Base-by-base conservation (phyloP, 1,140 invertebrate species). In the Dysdera silvatica region DNA sequence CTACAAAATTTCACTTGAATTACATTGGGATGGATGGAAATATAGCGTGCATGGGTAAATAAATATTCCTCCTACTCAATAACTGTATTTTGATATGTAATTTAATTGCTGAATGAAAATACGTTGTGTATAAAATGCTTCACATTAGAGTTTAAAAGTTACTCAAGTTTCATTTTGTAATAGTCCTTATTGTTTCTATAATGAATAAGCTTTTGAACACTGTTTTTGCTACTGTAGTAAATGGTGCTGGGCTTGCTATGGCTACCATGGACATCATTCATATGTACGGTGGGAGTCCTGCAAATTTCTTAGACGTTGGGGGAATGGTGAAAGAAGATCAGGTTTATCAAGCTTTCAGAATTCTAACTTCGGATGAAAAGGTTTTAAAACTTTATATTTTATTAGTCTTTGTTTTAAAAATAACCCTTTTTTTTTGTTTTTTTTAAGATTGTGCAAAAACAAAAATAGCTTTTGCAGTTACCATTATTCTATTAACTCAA, bases 21-120 rank as follows among this genome's bases (percentile, higher is more conserved):
- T 99, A 98, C 76, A 95, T 99, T 72, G 89, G 89, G 65, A 89
- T 99, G 88, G 87, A 94, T 77, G 97, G 97, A 55, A 97, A 97
- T 76, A 99, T 99, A 75, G 97, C 93, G 51, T 91, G 89, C 74
- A 76, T 91, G 67, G 86, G 85, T 87, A 73, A 70, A 71, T 18
- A 29, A 29, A 12, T 24, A 12, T 49, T 49, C 10, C 16, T 49
- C 20, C 47, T 49, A 16, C n/a, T n/a, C n/a, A n/a, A n/a, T n/a
- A n/a, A n/a, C n/a, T n/a, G n/a, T n/a, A n/a, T n/a, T n/a, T n/a
- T n/a, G n/a, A n/a, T n/a, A n/a, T n/a, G n/a, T n/a, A n/a, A n/a
- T n/a, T n/a, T n/a, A n/a, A n/a, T n/a, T n/a, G n/a, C n/a, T n/a
- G n/a, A n/a, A n/a, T n/a, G n/a, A n/a, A n/a, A n/a, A n/a, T n/a